Evolutionary conservation across 2,888 invertebrate species (phyloP), one percentile per base, ranked within the genome.

Genomic region (Branchipolynoe longqiensis): DNA sequence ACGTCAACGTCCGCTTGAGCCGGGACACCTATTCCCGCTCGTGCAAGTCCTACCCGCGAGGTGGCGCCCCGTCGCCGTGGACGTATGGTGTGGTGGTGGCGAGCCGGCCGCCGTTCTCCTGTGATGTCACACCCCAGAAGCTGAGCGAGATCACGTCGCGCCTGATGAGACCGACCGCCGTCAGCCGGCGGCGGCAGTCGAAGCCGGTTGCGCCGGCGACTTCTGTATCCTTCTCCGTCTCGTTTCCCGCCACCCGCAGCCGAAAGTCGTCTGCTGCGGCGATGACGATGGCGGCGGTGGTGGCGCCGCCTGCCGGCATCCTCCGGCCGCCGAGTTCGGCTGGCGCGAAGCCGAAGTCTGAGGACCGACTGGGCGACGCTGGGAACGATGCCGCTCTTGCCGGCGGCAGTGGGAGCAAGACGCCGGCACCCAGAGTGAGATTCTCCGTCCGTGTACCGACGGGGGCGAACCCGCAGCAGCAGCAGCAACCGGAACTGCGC

Each of bases 1-100:
- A 78, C 54, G 48, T 78, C 12, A 78, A 78, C 54, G 54, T 22
- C 48, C 41, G 78, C 18, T 18, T 78, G 41, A 25, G 25, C 28
- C 25, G 78, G 4, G 41, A 28, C 28, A 78, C 78, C 25, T 78
- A 78, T 33, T 78, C 78, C 1, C 78, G 28, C 1, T 54, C 41
- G 28, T 18, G 8, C 31, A 78, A 78, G 54, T 14, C 78, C 18
- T 78, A 28, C 54, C 78, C 78, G 31, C 41, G 78, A 25, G 31
- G 54, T 1, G 48, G 78, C 28, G 28, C 48, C 48, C n/a, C 48
- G 48, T 78, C 78, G 0, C 78, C 78, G 3, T 25, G 78, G 12
- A 78, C 48, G 28, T n/a, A n/a, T n/a, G 48, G 28, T 0, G 78
- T 78, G n/a, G 78, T 78, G 4, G 48, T 78, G 1, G 78, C 78